phyloP scores from a whole-genome alignment of 2,888 invertebrate genomes.

The Parascotia fuliginaria region DNA sequence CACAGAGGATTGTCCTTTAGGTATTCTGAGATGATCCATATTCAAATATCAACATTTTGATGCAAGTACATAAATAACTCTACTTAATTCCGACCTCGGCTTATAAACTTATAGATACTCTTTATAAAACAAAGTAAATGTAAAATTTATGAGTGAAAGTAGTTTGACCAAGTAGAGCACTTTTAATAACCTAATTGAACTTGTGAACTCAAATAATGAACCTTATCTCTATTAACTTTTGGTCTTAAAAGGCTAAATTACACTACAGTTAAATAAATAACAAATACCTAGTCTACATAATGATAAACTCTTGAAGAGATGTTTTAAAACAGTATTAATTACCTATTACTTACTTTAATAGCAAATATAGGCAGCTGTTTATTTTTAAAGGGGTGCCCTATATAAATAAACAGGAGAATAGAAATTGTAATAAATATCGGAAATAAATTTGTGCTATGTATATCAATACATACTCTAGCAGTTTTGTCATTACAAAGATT shows the following conservation, averaged over 20 bases:
- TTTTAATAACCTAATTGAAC: not conserved
- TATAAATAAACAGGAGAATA: not conserved
- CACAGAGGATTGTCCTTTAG: too few relatives aligned
- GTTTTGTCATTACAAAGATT: conserved; percentile 3
- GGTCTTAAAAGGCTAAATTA: not conserved
- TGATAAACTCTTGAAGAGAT: not conserved
- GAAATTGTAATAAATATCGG: not conserved
- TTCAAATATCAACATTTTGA: too few relatives aligned
- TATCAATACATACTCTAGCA: not conserved
- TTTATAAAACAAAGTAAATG: too few relatives aligned
- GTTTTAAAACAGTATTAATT: not conserved
- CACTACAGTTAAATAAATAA: not conserved
- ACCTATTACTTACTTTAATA: too few relatives aligned
- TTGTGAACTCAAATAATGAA: conserved; percentile 2
- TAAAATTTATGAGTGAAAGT: too few relatives aligned
- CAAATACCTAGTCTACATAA: not conserved
- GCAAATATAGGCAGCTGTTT: too few relatives aligned
- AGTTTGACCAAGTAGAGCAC: conserved; percentile 11
- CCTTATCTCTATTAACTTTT: not conserved
- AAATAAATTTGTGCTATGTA: not conserved
- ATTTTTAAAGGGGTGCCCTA: not conserved
- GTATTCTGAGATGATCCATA: too few relatives aligned
- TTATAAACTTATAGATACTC: too few relatives aligned
- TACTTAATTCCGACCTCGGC: too few relatives aligned
- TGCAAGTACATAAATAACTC: too few relatives aligned